Conservation (phyloP, 2,113 vertebrate genomes). For the Salvelinus alpinus region DNA sequence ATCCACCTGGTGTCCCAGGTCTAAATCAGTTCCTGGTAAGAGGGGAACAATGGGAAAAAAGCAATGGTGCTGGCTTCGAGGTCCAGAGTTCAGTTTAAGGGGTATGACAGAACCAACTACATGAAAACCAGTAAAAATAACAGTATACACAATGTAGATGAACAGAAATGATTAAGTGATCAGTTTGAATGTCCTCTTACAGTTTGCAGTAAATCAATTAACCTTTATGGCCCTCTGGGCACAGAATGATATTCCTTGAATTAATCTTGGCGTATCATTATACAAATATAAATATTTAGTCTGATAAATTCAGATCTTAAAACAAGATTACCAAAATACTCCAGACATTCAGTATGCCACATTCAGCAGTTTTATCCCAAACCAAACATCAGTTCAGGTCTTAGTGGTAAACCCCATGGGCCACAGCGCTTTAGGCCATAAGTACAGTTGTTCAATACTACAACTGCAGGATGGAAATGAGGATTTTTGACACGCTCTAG, state of each 20-base stretch:
- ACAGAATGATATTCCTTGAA: constrained; percentile 6
- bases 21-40: too few relatives aligned
- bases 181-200: too few relatives aligned
- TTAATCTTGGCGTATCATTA: too few relatives aligned
- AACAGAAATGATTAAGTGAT: too few relatives aligned
- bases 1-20: too few relatives aligned
- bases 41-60: too few relatives aligned
- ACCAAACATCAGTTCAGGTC: not conserved
- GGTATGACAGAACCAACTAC: not conserved
- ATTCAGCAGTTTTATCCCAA: constrained; percentile 23
- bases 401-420: constrained; percentile 1
- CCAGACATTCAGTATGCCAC: constrained; percentile 11
- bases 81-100: too few relatives aligned
- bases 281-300: not conserved
- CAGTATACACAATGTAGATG: not conserved
- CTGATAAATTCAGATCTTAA: constrained; percentile 15
- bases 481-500: constrained; percentile 37
- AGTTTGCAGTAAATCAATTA: too few relatives aligned
- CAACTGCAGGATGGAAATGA: constrained; percentile 25
- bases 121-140: too few relatives aligned
- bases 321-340: not conserved
- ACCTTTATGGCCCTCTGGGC: too few relatives aligned
- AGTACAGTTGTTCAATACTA: constrained; percentile 46
- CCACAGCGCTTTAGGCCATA: constrained; percentile 24
- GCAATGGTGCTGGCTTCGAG: too few relatives aligned